These are phyloP conservation scores for Dicrostonyx torquatus DNA, from an alignment of 2,797 vertebrate species.

Conservation along the genomic window DNA sequence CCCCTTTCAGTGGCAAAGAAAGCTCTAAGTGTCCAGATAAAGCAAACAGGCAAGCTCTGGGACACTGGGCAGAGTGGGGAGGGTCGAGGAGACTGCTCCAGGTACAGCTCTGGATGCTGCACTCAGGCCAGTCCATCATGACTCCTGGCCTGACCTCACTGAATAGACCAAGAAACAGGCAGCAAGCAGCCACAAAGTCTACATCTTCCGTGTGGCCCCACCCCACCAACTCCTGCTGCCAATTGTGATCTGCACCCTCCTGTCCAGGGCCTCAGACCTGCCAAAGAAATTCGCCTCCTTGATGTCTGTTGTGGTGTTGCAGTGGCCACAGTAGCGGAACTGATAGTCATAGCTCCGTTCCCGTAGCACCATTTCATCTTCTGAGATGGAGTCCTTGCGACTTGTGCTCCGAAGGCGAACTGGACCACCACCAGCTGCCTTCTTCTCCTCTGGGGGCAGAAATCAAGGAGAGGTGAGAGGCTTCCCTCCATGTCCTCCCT, in stretches of 20 bases:
- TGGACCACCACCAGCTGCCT: slow-evolving; percentile 89
- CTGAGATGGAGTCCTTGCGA: slow-evolving; percentile 95
- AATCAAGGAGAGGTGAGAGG: slow-evolving; percentile 56
- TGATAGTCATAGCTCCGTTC: slow-evolving; percentile 98
- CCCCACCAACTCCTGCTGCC: background rate
- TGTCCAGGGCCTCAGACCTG: slow-evolving; percentile 87
- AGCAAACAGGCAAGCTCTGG: background rate
- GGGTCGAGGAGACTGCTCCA: background rate
- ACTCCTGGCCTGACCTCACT: background rate
- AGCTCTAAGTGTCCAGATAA: background rate
- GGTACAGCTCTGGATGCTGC: background rate
- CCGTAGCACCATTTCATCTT: slow-evolving; percentile 95
- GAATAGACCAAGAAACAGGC: background rate
- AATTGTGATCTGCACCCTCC: background rate
- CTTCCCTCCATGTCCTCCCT: background rate
- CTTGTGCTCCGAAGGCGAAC: slow-evolving; percentile 93
- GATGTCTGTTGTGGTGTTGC: slow-evolving; percentile 99
- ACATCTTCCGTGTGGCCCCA: background rate
- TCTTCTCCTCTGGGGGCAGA: slow-evolving; percentile 93
- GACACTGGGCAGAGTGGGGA: background rate
- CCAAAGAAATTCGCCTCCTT: slow-evolving; percentile 99
- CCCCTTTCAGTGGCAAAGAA: background rate
- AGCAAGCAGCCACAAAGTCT: background rate
- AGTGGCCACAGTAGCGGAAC: slow-evolving; percentile 98
- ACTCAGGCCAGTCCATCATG: background rate